Evolutionary conservation across 2,113 vertebrate species (phyloP).

Genomic region (Aphyosemion australe): DNA sequence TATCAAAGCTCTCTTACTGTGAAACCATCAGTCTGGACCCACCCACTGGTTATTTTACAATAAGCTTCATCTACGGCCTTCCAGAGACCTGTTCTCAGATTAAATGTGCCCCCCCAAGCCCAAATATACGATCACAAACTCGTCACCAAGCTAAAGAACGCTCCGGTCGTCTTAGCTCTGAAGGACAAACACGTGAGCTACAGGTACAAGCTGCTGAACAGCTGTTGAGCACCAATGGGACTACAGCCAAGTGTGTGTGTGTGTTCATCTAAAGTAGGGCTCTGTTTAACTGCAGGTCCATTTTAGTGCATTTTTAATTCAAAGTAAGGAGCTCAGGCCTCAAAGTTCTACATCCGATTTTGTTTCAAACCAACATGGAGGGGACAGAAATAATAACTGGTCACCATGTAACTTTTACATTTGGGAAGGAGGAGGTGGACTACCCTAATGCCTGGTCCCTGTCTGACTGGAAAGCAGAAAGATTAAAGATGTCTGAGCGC

Average conservation of each 20-base stretch:
- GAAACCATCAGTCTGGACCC: conserved; percentile 65
- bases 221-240: conserved; percentile 11
- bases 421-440: conserved; percentile 21
- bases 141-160: conserved; percentile 5
- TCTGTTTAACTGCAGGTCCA: too few species aligned
- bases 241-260: background rate
- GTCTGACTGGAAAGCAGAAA: conserved; percentile 35
- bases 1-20: conserved; percentile 61
- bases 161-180: conserved; percentile 26
- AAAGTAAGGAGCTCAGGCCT: conserved; percentile 23
- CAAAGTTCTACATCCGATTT: too few species aligned
- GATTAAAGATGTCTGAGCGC: conserved; percentile 38
- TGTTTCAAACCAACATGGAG: conserved; percentile 17
- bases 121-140: background rate
- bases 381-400: conserved; percentile 46
- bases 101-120: background rate
- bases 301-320: conserved; percentile 35
- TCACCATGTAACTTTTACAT: too few species aligned
- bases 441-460: conserved; percentile 72
- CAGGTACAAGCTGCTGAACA: conserved; percentile 21
- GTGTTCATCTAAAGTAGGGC: background rate
- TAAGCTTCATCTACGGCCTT: conserved; percentile 54
- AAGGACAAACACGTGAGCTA: conserved; percentile 16
- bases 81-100: conserved; percentile 58
- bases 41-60: conserved; percentile 53